phyloP scores from a whole-genome alignment of 2,888 invertebrate genomes.

The Morpho deidamia region DNA sequence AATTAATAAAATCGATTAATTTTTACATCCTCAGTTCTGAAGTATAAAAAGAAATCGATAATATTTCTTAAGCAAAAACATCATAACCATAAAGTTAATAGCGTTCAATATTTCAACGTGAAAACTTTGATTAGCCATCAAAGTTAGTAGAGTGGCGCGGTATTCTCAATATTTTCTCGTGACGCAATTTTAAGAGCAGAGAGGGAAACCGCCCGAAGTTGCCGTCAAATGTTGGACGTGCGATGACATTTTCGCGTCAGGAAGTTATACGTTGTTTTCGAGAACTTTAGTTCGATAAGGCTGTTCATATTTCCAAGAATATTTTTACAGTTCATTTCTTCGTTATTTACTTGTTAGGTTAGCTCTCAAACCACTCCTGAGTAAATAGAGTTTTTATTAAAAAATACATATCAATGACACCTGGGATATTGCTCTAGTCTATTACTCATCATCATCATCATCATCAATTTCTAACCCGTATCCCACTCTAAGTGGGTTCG shows the following conservation, averaged over 20 bases:
- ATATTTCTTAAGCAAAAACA: neutral
- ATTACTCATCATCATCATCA: no score
- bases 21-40: no score
- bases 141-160: conserved; percentile 31
- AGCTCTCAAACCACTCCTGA: no score
- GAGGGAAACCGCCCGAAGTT: conserved; percentile 35
- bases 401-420: no score
- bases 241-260: conserved; percentile 55
- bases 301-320: neutral
- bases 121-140: conserved; percentile 39
- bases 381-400: no score
- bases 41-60: neutral
- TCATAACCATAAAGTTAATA: conserved; percentile 11
- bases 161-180: conserved; percentile 34
- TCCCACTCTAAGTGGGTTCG: no score
- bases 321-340: no score
- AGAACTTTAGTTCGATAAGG: conserved; percentile 4
- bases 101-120: conserved; percentile 30
- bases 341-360: no score
- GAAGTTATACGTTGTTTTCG: conserved; percentile 50
- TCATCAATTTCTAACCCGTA: no score
- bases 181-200: conserved; percentile 43
- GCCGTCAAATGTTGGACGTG: conserved; percentile 62
- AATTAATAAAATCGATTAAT: no score
- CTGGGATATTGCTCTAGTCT: no score